Base-by-base conservation (phyloP, 2,113 vertebrate genomes). In the Sterrhoptilus dennistouni region DNA sequence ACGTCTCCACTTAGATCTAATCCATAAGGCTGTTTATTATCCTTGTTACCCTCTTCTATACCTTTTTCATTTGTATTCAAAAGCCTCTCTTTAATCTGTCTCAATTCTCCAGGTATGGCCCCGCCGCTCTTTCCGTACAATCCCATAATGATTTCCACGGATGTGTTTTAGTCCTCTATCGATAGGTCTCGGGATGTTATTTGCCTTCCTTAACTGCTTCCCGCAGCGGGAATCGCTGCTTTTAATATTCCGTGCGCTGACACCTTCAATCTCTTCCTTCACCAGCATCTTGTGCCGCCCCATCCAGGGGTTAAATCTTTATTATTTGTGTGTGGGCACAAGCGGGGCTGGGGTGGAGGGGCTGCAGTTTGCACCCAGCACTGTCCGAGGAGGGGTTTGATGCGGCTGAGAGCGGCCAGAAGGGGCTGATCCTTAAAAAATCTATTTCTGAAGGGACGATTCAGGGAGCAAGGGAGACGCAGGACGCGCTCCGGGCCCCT, bases 1-100 rank as follows among this genome's bases (percentile, higher is more conserved):
- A 95, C 9, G 3, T 91, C 92, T 91, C 95, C 90, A 87, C 96
- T 96, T 94, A 90, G 95, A 94, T 96, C 84, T 94, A 97, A 95
- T 91, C 95, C 89, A 82, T n/a, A 14, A 44, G 87, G 74, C 92
- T 84, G 93, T 91, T 94, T 94, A 96, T 97, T 95, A 92, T 86
- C 94, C 92, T 79, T 22, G 71, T 92, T 86, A 95, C 68, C 75
- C 92, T 97, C 89, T 74, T 38, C 71, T 53, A 50, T 28, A 89
- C 64, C 78, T 83, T 90, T 86, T 83, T 17, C 70, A 87, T 89
- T 81, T 69, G 83, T 76, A 94, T 96, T 94, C 88, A 86, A 78
- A 92, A 80, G 83, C 83, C 52, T 96, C 66, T 42, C 86, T 81
- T 83, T 93, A 95, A 97, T 93, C 83, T 87, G 75, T 10, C 79